A percentile compares a stretch with the other conserved stretches of the same genome.
Evolutionary conservation across 2,888 invertebrate genomes (phyloP).

Genomic region (Spodoptera picta): DNA sequence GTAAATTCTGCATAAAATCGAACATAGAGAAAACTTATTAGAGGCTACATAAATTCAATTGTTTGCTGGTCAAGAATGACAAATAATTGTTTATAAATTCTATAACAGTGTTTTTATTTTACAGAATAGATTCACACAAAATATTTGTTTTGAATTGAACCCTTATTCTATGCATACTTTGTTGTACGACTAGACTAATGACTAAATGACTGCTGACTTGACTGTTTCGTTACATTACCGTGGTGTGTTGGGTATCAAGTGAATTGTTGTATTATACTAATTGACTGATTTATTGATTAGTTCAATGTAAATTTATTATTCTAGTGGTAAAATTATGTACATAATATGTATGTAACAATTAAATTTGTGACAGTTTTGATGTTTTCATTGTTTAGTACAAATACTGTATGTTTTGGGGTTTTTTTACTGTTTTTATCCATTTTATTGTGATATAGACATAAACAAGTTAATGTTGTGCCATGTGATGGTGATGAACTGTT

Average conservation of each 20-base stretch:
- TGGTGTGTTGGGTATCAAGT: slow-evolving; percentile 44
- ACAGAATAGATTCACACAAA: too few species aligned
- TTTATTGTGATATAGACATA: slow-evolving; percentile 60
- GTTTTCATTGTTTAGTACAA: slow-evolving; percentile 69
- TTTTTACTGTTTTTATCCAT: slow-evolving; percentile 64
- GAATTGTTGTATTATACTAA: slow-evolving; percentile 72
- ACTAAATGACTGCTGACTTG: slow-evolving; percentile 23
- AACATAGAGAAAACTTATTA: slow-evolving; percentile 4
- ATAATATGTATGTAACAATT: slow-evolving; percentile 66
- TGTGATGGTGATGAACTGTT: slow-evolving; percentile 53
- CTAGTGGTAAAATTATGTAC: slow-evolving; percentile 64
- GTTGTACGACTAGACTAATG: slow-evolving; percentile 15
- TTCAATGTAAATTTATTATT: slow-evolving; percentile 64
- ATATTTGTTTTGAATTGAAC: too few species aligned
- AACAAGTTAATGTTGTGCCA: slow-evolving; percentile 65
- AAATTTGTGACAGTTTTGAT: slow-evolving; percentile 64
- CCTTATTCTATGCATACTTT: slow-evolving; percentile 14
- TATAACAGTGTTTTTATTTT: too few species aligned
- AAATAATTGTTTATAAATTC: too few species aligned
- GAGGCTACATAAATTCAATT: slow-evolving; percentile 31
- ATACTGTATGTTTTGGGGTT: slow-evolving; percentile 72
- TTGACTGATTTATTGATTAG: slow-evolving; percentile 81
- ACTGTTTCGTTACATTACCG: slow-evolving; percentile 35
- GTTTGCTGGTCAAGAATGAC: slow-evolving; percentile 8
- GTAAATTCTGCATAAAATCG: background rate